A percentile compares a stretch with the other conserved stretches of the same genome.
These are phyloP conservation scores for Oenanthe melanoleuca DNA, from an alignment of 2,113 vertebrate species.

Conservation along the genomic window DNA sequence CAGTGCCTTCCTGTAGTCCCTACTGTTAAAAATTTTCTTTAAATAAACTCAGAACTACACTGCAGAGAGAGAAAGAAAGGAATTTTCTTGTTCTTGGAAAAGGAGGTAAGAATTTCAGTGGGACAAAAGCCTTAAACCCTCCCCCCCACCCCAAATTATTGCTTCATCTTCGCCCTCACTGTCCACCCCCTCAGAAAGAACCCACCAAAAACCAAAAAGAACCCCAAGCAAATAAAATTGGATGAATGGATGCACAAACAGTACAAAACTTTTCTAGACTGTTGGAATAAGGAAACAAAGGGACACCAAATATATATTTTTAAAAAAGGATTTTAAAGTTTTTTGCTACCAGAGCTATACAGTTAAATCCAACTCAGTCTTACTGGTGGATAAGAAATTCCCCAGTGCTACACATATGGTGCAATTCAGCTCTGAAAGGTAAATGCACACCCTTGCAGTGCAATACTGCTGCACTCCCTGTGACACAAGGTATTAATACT, in stretches of 20 bases:
- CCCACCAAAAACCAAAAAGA: not conserved
- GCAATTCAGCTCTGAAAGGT: not conserved
- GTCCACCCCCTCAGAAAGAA: accelerated
- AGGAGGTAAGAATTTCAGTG: not conserved
- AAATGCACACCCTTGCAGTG: not conserved
- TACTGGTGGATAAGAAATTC: not conserved
- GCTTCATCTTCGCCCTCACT: not conserved
- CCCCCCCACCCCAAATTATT: accelerated
- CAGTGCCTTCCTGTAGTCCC: not conserved
- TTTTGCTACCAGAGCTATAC: not conserved
- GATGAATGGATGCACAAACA: not conserved
- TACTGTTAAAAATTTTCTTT: not conserved
- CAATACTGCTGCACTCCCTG: not conserved
- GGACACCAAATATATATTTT: not conserved
- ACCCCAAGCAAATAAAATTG: not conserved
- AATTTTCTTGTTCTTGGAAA: not conserved
- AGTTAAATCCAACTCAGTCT: not conserved
- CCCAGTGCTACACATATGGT: not conserved
- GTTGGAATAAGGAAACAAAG: not conserved
- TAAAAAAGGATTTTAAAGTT: not conserved
- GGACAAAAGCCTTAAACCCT: accelerated
- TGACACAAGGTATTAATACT: not conserved
- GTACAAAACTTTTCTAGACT: not conserved
- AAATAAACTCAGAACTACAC: not conserved
- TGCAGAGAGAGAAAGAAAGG: not conserved